phyloP scores from a whole-genome alignment of 2,888 invertebrate species.

The Tenthredo notha region DNA sequence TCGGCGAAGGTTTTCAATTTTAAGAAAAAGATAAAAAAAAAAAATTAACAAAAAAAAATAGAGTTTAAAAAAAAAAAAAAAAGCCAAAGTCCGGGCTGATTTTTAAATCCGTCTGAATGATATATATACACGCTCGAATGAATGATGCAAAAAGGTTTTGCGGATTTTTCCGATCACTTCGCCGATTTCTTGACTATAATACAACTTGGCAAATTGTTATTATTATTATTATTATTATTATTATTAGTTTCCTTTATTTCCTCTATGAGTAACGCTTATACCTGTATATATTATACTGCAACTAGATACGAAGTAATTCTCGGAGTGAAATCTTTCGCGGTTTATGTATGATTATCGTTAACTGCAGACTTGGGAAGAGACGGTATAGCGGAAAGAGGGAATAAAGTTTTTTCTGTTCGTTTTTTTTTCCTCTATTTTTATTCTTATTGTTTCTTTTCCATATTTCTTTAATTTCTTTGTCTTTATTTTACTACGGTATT shows the following conservation, averaged over 20 bases:
- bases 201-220: background rate
- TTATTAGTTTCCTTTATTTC: background rate
- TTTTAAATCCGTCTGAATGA: background rate
- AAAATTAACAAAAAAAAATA: background rate
- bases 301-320: background rate
- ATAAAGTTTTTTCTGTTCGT: background rate
- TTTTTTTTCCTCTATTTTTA: background rate
- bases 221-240: background rate
- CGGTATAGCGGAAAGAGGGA: background rate
- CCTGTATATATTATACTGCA: background rate
- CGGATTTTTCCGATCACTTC: background rate
- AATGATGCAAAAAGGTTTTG: background rate
- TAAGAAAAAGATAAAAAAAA: background rate
- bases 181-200: too few relatives aligned
- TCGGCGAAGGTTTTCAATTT: background rate
- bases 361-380: background rate
- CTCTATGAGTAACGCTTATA: background rate
- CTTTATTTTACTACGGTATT: constrained; percentile 54
- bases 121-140: background rate
- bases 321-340: constrained; percentile 14
- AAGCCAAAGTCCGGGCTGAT: background rate
- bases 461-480: constrained; percentile 18
- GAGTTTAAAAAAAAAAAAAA: background rate
- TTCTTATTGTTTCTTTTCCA: background rate
- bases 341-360: background rate